phyloP scores from a whole-genome alignment of 2,797 vertebrate species.

The Enteromius argenteus region DNA sequence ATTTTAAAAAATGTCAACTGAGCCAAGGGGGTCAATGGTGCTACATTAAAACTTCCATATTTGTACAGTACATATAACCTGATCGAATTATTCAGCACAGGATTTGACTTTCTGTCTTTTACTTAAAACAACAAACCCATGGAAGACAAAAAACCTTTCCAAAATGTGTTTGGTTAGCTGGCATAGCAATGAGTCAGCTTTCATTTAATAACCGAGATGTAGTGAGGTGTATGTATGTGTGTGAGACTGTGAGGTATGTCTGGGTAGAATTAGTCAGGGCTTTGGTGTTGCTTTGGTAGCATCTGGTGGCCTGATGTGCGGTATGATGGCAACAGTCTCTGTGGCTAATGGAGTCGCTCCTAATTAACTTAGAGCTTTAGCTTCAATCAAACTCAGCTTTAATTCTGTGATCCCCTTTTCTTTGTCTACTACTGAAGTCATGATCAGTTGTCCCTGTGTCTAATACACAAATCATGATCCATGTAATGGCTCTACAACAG shows the following conservation, averaged over 20 bases:
- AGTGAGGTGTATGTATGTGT: conserved; percentile 23
- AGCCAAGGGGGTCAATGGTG: not conserved
- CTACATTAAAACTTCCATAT: conserved; percentile 23
- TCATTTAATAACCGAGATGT: conserved; percentile 28
- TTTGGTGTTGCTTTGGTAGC: conserved; percentile 36
- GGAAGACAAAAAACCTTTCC: conserved; percentile 9
- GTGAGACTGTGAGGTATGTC: conserved; percentile 35
- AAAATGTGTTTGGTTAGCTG: conserved; percentile 36
- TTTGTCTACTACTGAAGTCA: conserved; percentile 9
- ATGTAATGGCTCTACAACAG: not conserved
- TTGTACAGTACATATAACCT: conserved; percentile 3
- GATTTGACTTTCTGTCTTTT: conserved; percentile 31
- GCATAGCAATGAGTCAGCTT: conserved; percentile 20
- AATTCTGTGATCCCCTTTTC: not conserved
- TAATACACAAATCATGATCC: not conserved
- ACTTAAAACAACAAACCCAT: conserved; percentile 25
- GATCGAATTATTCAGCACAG: conserved; percentile 3
- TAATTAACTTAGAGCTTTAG: conserved; percentile 1
- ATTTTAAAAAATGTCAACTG: not conserved
- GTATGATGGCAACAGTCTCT: conserved; percentile 12
- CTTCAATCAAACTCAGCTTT: not conserved
- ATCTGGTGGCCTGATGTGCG: conserved; percentile 54
- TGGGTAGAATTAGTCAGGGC: conserved; percentile 46
- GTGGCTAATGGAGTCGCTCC: conserved; percentile 11
- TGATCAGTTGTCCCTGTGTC: not conserved